Evolutionary conservation across 2,797 vertebrate species (phyloP).

Genomic region (Neomorphus geoffroyi): DNA sequence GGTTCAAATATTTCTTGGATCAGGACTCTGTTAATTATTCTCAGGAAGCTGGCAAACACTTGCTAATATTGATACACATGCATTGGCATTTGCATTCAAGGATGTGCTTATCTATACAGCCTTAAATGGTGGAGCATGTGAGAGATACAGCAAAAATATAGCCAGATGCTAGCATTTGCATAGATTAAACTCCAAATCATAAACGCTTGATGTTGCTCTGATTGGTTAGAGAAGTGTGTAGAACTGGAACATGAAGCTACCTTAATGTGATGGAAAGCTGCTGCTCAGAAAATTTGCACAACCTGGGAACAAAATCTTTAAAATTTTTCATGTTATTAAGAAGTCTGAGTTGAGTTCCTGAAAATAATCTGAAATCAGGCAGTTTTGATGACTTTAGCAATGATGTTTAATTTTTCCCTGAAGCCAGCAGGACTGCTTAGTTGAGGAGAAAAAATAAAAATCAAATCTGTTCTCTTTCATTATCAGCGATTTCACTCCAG

Average conservation of each 20-base stretch:
- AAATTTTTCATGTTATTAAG: neutral
- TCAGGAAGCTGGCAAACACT: accelerated
- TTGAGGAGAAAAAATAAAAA: neutral
- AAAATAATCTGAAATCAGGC: neutral
- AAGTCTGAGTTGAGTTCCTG: neutral
- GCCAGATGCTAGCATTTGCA: neutral
- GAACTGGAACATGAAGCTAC: neutral
- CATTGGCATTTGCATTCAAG: neutral
- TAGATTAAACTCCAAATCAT: neutral
- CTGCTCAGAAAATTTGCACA: neutral
- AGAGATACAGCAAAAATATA: neutral
- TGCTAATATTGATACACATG: neutral
- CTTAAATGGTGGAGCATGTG: neutral
- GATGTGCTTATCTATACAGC: neutral
- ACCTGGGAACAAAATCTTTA: neutral
- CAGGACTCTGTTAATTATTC: neutral
- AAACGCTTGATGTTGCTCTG: neutral
- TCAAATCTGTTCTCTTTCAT: neutral
- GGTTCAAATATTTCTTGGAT: neutral
- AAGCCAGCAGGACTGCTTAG: neutral
- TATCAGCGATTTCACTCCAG: neutral
- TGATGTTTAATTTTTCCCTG: neutral
- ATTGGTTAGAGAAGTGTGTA: accelerated
- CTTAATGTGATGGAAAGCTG: neutral
- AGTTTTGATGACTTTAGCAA: neutral